These are phyloP conservation scores for Pseudachorutes palmiensis DNA, from an alignment of 1,140 invertebrate genomes.

Conservation along the genomic window DNA sequence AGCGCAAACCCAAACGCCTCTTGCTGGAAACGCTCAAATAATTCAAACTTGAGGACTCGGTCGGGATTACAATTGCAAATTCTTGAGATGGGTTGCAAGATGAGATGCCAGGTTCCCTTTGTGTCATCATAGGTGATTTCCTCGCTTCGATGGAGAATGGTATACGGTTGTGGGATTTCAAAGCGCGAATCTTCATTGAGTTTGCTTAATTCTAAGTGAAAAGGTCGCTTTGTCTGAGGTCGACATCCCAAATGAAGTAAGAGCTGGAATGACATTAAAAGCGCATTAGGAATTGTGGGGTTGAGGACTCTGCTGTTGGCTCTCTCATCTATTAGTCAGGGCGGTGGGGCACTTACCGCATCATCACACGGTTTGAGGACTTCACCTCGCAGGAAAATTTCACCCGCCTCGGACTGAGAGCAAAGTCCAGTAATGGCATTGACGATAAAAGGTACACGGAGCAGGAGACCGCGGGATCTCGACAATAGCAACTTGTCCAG, in stretches of 20 bases:
- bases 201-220: constrained; percentile 20
- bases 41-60: constrained; percentile 23
- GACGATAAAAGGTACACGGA: constrained; percentile 9
- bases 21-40: constrained; percentile 11
- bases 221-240: constrained; percentile 2
- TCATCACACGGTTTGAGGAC: constrained; percentile 15
- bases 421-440: constrained; percentile 15
- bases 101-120: constrained; percentile 2
- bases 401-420: neutral
- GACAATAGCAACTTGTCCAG: constrained; percentile 2
- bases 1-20: constrained; percentile 15
- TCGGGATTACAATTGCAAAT: constrained; percentile 24
- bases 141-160: constrained; percentile 12
- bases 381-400: constrained; percentile 23
- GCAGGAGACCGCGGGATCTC: constrained; percentile 3
- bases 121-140: constrained; percentile 1
- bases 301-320: no score
- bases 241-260: constrained; percentile 19
- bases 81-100: constrained; percentile 1
- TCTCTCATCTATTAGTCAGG: neutral
- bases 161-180: constrained; percentile 22
- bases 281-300: neutral
- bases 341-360: neutral
- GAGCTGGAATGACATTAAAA: constrained; percentile 16
- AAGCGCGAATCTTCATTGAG: constrained; percentile 23